A percentile compares a stretch with the other conserved stretches of the same genome.
Conservation (phyloP, 2,888 invertebrate species). For the Orgyia antiqua region DNA sequence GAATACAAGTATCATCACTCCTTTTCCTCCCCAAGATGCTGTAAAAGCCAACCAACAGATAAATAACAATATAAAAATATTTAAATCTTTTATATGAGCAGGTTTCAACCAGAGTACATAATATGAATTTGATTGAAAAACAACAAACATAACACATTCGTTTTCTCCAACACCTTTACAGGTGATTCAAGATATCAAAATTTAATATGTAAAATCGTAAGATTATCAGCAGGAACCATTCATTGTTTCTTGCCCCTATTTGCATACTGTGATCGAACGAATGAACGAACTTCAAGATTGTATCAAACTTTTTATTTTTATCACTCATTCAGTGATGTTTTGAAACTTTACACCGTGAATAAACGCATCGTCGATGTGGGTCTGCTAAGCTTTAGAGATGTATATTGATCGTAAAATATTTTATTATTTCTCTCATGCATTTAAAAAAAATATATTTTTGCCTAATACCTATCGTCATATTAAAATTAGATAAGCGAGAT, state of each 20-base stretch:
- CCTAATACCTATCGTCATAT: no score
- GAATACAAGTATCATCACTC: no score
- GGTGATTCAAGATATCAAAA: slow-evolving; percentile 27
- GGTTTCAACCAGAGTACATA: no score
- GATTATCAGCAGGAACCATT: slow-evolving; percentile 64
- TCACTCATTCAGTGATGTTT: slow-evolving; percentile 40
- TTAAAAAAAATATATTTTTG: no score
- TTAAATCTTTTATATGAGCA: no score
- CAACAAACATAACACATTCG: slow-evolving; percentile 4
- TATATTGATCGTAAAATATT: background rate
- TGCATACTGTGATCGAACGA: slow-evolving; percentile 57
- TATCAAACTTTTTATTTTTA: slow-evolving; percentile 35
- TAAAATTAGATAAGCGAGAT: no score
- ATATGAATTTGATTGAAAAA: slow-evolving; percentile 4
- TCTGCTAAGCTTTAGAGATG: slow-evolving; percentile 15
- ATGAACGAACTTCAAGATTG: slow-evolving; percentile 31
- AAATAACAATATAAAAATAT: no score
- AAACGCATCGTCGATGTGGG: slow-evolving; percentile 44
- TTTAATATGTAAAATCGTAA: slow-evolving; percentile 34
- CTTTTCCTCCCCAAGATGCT: no score
- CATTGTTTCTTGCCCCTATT: slow-evolving; percentile 60
- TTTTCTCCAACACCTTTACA: slow-evolving; percentile 17
- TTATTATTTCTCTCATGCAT: background rate
- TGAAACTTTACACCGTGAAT: slow-evolving; percentile 57
- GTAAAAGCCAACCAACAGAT: no score